Conservation (phyloP, 2,113 vertebrate species). For the Butastur rufipennis region DNA sequence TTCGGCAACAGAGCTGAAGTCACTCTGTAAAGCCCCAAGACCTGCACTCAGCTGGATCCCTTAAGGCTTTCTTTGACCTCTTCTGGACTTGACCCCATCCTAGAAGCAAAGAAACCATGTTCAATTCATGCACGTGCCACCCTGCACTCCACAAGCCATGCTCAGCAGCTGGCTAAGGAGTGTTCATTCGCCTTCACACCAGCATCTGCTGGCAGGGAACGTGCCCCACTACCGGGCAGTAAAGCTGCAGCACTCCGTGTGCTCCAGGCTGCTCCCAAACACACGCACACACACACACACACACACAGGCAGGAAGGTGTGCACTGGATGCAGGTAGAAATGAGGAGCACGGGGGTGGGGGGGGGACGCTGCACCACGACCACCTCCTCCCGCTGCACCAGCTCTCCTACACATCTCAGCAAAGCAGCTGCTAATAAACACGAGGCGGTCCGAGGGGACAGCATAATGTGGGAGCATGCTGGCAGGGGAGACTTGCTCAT, state of each 20-base stretch:
- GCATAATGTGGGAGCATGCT: background rate
- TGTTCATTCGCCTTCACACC: background rate
- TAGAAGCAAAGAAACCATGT: background rate
- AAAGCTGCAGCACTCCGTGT: background rate
- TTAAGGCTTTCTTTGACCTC: background rate
- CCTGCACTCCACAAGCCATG: background rate
- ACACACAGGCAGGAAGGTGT: background rate
- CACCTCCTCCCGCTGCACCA: background rate
- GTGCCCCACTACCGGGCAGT: accelerated
- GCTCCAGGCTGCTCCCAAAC: background rate
- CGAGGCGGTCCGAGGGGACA: background rate
- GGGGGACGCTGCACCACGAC: background rate
- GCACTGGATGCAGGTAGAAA: background rate
- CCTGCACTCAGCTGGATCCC: background rate
- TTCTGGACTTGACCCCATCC: background rate
- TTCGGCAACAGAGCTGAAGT: background rate
- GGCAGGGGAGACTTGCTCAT: background rate
- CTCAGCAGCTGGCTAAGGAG: background rate
- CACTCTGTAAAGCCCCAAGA: background rate
- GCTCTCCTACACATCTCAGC: background rate
- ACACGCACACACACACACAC: no score
- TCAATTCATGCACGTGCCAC: background rate
- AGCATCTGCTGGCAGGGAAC: background rate
- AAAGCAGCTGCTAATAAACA: background rate
- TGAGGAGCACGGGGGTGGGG: background rate